A percentile compares a stretch with the other conserved stretches of the same genome.
Evolutionary conservation across 1,140 invertebrate genomes (phyloP).

Genomic region (Drosophila bifasciata): DNA sequence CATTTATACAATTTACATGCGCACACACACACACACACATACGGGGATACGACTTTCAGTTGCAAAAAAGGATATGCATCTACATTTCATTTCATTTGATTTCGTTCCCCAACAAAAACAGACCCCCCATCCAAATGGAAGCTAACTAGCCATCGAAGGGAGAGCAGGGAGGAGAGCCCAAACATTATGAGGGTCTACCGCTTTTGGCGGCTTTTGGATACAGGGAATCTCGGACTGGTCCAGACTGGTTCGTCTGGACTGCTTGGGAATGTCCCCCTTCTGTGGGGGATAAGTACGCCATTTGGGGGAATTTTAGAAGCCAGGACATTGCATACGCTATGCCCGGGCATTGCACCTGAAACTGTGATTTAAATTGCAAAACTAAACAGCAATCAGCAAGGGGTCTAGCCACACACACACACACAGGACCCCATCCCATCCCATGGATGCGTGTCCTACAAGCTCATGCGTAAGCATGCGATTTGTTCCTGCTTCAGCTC

Average conservation of each 20-base stretch:
- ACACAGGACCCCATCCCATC: too few species aligned
- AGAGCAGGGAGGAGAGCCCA: not conserved
- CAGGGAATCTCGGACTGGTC: constrained; percentile 7
- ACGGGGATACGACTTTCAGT: constrained; percentile 23
- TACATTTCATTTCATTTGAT: constrained; percentile 79
- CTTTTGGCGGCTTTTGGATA: constrained; percentile 19
- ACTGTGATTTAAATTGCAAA: constrained; percentile 80
- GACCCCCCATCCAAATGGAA: constrained; percentile 44
- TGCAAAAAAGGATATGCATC: constrained; percentile 68
- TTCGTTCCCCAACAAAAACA: constrained; percentile 24
- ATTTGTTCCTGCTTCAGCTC: constrained; percentile 54
- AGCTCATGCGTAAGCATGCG: constrained; percentile 60
- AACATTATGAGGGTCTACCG: constrained; percentile 9
- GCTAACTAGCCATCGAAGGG: constrained; percentile 27
- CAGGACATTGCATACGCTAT: constrained; percentile 15
- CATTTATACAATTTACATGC: constrained; percentile 81
- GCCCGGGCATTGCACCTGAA: constrained; percentile 62
- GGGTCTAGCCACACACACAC: constrained; percentile 20
- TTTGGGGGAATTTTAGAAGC: constrained; percentile 23
- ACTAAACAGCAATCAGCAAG: constrained; percentile 77
- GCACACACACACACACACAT: constrained; percentile 59
- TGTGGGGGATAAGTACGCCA: constrained; percentile 36
- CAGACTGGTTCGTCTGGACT: too few species aligned
- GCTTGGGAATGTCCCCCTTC: not conserved
- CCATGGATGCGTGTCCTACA: constrained; percentile 19